Percentiles rank a stretch among this genome's conserved stretches.
These are phyloP conservation scores for Polia nebulosa DNA, from an alignment of 2,888 invertebrate species.

Conservation along the genomic window DNA sequence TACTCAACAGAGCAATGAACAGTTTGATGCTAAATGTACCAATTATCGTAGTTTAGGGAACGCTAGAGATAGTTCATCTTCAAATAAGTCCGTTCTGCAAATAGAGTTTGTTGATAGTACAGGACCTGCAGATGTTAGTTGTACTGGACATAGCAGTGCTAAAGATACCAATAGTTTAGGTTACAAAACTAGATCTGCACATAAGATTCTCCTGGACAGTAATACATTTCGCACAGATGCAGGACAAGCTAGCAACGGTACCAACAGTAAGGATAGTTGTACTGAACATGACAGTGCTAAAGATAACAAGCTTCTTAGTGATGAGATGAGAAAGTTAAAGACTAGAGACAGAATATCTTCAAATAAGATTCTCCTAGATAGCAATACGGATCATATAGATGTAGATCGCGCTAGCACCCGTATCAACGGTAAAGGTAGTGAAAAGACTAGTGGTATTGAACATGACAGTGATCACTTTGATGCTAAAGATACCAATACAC, in stretches of 20 bases:
- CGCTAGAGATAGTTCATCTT: not conserved
- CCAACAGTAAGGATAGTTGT: not conserved
- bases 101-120: too few species aligned
- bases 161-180: not conserved
- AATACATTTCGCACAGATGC: not conserved
- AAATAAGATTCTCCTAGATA: not conserved
- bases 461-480: not conserved
- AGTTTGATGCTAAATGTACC: not conserved
- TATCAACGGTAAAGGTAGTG: not conserved
- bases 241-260: not conserved
- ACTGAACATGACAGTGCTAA: not conserved
- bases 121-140: not conserved
- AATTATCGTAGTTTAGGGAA: not conserved
- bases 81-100: too few species aligned
- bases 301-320: not conserved
- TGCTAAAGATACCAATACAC: not conserved
- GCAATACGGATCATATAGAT: not conserved
- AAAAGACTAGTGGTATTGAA: not conserved
- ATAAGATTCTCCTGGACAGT: not conserved
- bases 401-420: not conserved
- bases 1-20: not conserved
- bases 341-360: not conserved
- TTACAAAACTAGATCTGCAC: too few species aligned
- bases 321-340: too few species aligned
- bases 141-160: not conserved